Base-by-base conservation (phyloP, 2,797 vertebrate genomes). In the Etheostoma nigrum region DNA sequence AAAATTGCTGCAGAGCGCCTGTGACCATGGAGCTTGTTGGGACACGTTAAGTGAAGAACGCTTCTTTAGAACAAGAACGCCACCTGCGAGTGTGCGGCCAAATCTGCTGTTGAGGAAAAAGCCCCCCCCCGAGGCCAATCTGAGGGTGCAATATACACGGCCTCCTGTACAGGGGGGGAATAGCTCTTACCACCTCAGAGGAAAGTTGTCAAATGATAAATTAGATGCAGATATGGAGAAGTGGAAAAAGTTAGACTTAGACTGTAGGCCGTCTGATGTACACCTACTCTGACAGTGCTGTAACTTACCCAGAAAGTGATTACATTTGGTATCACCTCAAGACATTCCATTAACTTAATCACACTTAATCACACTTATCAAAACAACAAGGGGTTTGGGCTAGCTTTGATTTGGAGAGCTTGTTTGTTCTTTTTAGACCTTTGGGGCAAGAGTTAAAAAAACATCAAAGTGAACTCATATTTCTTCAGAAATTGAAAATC, bases 11-110 rank as follows among this genome's bases (percentile, higher is more conserved):
- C 73, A 2, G 84, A 83, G 78, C 72, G 72, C 52, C 80, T 81
- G 85, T 66, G 73, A 88, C 86, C 75, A 61, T 57, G 73, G 30
- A 79, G 72, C 93, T 16, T 91, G 91, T 91, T 7, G 19, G 53
- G 83, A 73, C 92, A 84, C 27, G 91, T 72, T 72, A 44, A 53
- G 70, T 58, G 79, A 80, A 57, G 82, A 90, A 81, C 68, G 36
- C 63, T 52, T 60, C 76, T 72, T 54, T 27, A n/a, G 62, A 89
- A 55, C 73, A 25, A 19, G 70, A 85, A 85, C 73, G 47, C 75
- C 86, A 91, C 85, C 88, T 91, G 89, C 55, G 44, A 83, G 72
- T 67, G 58, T n/a, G 6, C 74, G 54, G 48, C 78, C 59, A 79
- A 76, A 67, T 77, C 76, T 69, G 52, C 62, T 64, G 78, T 51